Base-by-base conservation (phyloP, 2,113 vertebrate species). In the Origma solitaria region DNA sequence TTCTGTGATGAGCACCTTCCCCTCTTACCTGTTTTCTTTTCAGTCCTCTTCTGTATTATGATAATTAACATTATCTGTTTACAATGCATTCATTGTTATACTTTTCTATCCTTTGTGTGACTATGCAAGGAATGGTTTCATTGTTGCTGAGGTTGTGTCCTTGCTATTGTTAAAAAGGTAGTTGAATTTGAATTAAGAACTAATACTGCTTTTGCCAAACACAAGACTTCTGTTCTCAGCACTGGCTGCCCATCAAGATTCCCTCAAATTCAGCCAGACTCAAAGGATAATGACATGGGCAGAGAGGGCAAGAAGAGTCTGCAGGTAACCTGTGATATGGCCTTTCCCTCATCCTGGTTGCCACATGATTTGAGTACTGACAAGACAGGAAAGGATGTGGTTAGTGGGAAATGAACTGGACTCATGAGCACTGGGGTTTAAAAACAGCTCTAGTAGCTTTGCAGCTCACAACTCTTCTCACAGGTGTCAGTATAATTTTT, bases 381-480 rank as follows among this genome's bases (percentile, higher is more conserved):
- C 17, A 58, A 62, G 15, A n/a, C 3, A 54, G 0, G 2, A 47
- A 40, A 62, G 33, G 2, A 14, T 2, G 6, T 33, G 22, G 24
- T 51, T 37, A 73, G 31, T 8, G 19, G 54, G 62, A 44, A 35
- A 21, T 5, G 8, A 86, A 35, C 45, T 38, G 49, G 21, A 89
- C 30, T 92, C 25, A 31, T 13, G 2, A 42, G 12, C 60, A 35
- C 9, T 21, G 30, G 18, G 20, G 9, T 31, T 84, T 66, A 7
- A 49, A 45, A 49, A 57, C 47, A 33, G 51, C 40, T 84, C 10
- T 7, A 33, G 30, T 0, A 50, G 40, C 31, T 77, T 44, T 70
- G 73, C 64, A 72, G 50, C 24, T 78, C 4, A 0, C n/a, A 49
- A 30, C 24, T 56, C 33, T 27, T 68, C 47, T 77, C 37, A 33